Evolutionary conservation across 2,888 invertebrate species (phyloP).

Genomic region (Keiferia lycopersicella): DNA sequence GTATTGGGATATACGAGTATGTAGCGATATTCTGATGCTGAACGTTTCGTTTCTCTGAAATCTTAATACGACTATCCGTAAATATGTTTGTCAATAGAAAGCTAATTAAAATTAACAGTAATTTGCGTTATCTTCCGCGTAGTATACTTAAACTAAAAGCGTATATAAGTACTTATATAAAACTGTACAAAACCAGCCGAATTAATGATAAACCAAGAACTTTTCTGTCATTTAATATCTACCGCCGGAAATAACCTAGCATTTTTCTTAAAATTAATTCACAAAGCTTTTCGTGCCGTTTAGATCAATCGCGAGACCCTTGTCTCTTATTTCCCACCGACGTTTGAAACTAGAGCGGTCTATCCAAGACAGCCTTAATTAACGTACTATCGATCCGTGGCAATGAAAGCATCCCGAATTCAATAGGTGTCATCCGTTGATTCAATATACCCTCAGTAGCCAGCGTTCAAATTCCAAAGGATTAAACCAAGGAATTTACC

Average conservation of each 20-base stretch:
- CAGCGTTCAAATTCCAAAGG: slow-evolving; percentile 16
- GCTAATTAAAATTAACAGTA: too few species aligned
- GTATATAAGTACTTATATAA: too few species aligned
- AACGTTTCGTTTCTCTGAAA: too few species aligned
- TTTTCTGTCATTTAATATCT: background rate
- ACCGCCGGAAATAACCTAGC: background rate
- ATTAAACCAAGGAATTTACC: slow-evolving; percentile 13
- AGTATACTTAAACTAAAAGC: too few species aligned
- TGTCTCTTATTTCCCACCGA: background rate
- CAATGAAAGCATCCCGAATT: slow-evolving; percentile 5
- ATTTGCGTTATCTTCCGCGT: too few species aligned
- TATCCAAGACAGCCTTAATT: slow-evolving; percentile 10
- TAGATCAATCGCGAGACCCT: slow-evolving; percentile 1
- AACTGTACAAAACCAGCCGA: too few species aligned
- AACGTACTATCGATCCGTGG: slow-evolving; percentile 8
- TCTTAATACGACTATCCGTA: too few species aligned
- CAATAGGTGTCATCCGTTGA: slow-evolving; percentile 20
- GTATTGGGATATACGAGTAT: too few species aligned
- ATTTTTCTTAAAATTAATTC: background rate
- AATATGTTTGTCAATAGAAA: too few species aligned
- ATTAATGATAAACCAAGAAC: background rate
- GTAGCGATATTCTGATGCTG: too few species aligned
- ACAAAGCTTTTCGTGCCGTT: background rate
- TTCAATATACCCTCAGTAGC: slow-evolving; percentile 19
- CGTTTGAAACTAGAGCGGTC: background rate